Conservation (phyloP, 2,888 invertebrate genomes). For the Callimorpha dominula region DNA sequence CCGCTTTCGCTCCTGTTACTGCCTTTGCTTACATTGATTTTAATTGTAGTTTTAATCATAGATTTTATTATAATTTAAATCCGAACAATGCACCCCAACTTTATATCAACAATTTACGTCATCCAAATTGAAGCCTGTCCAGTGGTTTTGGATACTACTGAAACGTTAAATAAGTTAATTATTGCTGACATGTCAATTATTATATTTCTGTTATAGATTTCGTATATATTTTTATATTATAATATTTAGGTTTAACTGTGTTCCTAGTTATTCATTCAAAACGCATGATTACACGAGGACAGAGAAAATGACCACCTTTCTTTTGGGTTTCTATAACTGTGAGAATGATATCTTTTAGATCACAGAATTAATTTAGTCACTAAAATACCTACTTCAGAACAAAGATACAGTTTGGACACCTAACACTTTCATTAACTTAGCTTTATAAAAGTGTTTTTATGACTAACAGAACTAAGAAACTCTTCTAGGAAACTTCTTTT, state of each 20-base stretch:
- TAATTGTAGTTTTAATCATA: not conserved
- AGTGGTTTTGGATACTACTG: not conserved
- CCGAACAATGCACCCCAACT: not conserved
- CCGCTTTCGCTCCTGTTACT: not conserved
- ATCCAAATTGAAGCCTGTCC: not conserved
- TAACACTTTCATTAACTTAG: not conserved
- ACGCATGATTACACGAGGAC: no score
- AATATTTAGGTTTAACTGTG: not conserved
- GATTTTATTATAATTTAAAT: not conserved
- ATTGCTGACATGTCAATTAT: not conserved
- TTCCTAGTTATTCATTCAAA: not conserved
- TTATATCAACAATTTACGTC: not conserved
- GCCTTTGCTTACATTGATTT: not conserved
- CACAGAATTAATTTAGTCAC: not conserved
- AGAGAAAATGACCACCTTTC: no score
- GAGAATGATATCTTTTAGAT: not conserved
- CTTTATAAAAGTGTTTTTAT: not conserved
- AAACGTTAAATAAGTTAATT: not conserved
- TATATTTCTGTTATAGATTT: not conserved
- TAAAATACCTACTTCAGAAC: not conserved
- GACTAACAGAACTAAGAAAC: not conserved
- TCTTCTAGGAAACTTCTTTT: constrained; percentile 12
- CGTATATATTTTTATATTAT: not conserved
- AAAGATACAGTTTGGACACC: not conserved
- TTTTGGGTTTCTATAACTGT: not conserved